Evolutionary conservation across 2,888 invertebrate genomes (phyloP).

Genomic region (Marronus borbonicus): DNA sequence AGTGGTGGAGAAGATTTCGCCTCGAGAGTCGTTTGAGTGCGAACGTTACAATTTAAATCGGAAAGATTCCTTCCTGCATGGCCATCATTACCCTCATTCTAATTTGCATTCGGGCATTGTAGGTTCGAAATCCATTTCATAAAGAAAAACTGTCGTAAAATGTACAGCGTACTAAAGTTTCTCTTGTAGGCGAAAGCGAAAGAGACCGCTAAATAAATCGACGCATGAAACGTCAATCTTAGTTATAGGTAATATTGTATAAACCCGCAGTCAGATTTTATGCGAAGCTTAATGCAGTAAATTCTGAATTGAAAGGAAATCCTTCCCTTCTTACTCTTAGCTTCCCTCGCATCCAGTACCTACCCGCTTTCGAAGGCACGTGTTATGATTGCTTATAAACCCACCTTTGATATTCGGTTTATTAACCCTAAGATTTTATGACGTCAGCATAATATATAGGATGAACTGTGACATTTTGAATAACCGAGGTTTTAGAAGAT

Average conservation of each 20-base stretch:
- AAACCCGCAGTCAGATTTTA: constrained; percentile 59
- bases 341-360: constrained; percentile 23
- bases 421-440: constrained; percentile 40
- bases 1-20: neutral
- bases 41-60: neutral
- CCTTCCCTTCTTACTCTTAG: constrained; percentile 11
- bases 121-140: constrained; percentile 39
- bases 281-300: constrained; percentile 58
- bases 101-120: constrained; percentile 4
- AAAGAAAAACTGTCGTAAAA: constrained; percentile 47
- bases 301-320: constrained; percentile 43
- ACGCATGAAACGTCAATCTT: constrained; percentile 66
- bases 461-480: constrained; percentile 23
- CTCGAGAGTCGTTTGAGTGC: neutral
- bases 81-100: constrained; percentile 4
- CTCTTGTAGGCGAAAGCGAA: constrained; percentile 44
- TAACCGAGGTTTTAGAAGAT: neutral
- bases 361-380: constrained; percentile 19
- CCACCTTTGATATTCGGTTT: constrained; percentile 42
- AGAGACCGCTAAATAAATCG: constrained; percentile 61
- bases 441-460: constrained; percentile 28
- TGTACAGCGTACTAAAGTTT: constrained; percentile 55
- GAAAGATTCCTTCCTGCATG: neutral
- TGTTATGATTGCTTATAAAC: constrained; percentile 41
- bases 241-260: constrained; percentile 62